Base-by-base conservation (phyloP, 2,888 invertebrate genomes). In the Platycheirus albimanus region DNA sequence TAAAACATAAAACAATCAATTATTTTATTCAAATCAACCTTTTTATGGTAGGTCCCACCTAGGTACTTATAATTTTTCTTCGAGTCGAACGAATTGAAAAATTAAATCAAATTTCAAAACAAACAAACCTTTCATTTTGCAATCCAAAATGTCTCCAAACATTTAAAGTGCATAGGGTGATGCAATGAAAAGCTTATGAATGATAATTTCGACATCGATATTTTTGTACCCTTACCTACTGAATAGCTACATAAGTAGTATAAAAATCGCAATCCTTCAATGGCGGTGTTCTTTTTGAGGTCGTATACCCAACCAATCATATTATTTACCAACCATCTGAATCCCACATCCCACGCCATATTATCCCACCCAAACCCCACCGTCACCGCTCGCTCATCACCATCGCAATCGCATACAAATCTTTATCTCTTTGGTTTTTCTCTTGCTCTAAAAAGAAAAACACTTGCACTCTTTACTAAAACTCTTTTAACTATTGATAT, bases 381-480 rank as follows among this genome's bases (percentile, higher is more conserved):
- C 36, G 11, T 3, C 45, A 20, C 30, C 15, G 45, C 19, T 20
- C 15, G 8, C 15, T 24, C 36, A 58, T n/a, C n/a, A n/a, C n/a
- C n/a, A n/a, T n/a, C n/a, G n/a, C n/a, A n/a, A n/a, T 15, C 43
- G 20, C 38, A 49, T 51, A 56, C 38, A 47, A 49, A 36, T 49
- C 19, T 52, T 51, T 38, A 56, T 71, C 81, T 70, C 77, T 63
- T 41, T 56, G 58, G 71, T 15, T 41, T 69, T 47, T 64, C 70
- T 52, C 70, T 64, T 47, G 36, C 30, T 61, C 19, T 61, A 71
- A 71, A 47, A 70, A 51, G 41, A 71, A 64, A 71, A 63, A 81
- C 77, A 77, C 52, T 81, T 81, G 61, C 77, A 83, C 77, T 54
- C 77, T 77, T 77, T 69, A 47, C 61, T 54, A 52, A 78, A 83